Percentiles rank a stretch among this genome's conserved stretches.
phyloP scores from a whole-genome alignment of 2,797 vertebrate genomes.

The Anabas testudineus region DNA sequence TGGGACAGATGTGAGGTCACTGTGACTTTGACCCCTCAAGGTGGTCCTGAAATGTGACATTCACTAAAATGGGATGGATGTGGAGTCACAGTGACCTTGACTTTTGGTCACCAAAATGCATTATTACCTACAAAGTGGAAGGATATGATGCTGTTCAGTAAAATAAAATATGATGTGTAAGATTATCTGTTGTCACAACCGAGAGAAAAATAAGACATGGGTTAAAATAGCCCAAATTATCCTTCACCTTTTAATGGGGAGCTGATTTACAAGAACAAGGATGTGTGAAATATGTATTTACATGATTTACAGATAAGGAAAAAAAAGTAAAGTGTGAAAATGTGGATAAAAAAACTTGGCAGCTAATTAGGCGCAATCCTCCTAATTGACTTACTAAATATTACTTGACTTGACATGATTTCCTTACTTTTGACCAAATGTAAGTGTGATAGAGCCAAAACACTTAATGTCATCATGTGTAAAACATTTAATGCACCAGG shows the following conservation, averaged over 20 bases:
- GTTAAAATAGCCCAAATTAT: conserved; percentile 14
- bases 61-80: no score
- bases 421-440: conserved; percentile 25
- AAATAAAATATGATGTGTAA: conserved; percentile 25
- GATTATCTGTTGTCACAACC: conserved; percentile 11
- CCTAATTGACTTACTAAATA: conserved; percentile 42
- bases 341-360: conserved; percentile 9
- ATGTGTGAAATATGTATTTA: neutral
- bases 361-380: conserved; percentile 34
- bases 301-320: neutral
- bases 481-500: no score
- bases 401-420: conserved; percentile 35
- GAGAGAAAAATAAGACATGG: neutral
- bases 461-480: no score
- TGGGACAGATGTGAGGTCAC: no score
- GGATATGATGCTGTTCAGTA: neutral
- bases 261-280: neutral
- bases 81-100: no score
- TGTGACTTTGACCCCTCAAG: no score
- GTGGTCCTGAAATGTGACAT: no score
- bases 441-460: no score
- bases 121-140: neutral
- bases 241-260: conserved; percentile 10
- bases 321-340: neutral
- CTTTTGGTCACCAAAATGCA: neutral